Percentiles rank a stretch among this genome's conserved stretches.
These are phyloP conservation scores for Buceros bicornis DNA, from an alignment of 2,797 vertebrate genomes.

Conservation along the genomic window DNA sequence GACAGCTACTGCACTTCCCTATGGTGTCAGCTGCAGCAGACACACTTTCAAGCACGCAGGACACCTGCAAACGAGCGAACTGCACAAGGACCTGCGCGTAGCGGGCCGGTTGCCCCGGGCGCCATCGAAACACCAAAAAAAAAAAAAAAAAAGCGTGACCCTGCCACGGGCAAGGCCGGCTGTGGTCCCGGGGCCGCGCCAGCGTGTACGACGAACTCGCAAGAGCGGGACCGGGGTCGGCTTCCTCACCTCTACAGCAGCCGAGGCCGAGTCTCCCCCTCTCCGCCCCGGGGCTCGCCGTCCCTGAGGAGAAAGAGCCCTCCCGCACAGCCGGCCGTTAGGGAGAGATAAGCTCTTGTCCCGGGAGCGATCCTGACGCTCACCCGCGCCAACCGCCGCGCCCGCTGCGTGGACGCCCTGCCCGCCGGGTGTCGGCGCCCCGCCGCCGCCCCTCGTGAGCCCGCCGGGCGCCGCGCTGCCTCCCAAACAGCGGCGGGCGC, in stretches of 20 bases:
- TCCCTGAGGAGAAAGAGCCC: no score
- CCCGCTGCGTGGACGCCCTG: not conserved
- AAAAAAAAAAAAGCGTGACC: accelerated
- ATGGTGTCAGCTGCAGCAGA: accelerated
- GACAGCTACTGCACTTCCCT: accelerated
- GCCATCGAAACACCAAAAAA: not conserved
- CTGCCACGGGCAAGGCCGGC: not conserved
- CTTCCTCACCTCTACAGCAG: not conserved
- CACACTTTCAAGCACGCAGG: not conserved
- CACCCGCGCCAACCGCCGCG: not conserved
- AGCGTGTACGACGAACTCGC: not conserved
- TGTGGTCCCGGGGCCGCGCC: not conserved
- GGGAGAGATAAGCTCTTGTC: accelerated
- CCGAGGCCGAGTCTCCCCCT: no score
- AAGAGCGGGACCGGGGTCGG: accelerated
- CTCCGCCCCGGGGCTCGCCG: no score
- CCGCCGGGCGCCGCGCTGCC: no score
- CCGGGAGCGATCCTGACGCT: not conserved
- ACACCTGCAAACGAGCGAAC: accelerated
- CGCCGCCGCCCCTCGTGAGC: accelerated
- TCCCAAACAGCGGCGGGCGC: not conserved
- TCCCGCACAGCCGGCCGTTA: not conserved
- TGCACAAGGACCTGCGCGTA: not conserved
- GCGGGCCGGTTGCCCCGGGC: not conserved
- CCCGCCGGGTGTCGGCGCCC: not conserved